Conservation (phyloP, 1,140 invertebrate genomes). For the Tyrophagus putrescentiae region DNA sequence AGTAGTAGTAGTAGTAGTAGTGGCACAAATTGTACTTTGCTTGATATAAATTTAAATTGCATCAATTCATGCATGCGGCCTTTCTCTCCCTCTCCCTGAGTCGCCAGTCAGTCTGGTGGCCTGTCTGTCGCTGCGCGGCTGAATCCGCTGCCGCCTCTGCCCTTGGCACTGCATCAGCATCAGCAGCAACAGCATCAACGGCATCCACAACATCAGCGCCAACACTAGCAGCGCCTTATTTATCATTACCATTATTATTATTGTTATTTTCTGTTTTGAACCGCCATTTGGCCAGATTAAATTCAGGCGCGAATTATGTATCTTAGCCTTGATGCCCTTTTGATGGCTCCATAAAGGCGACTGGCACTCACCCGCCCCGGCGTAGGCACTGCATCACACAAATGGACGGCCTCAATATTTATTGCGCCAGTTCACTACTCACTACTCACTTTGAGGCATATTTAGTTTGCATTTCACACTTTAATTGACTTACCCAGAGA, state of each 20-base stretch:
- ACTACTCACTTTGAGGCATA: no score
- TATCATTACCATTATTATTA: slow-evolving; percentile 2
- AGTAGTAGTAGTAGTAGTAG: no score
- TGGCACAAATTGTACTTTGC: slow-evolving; percentile 1
- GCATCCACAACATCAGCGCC: no score
- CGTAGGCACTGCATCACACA: neutral
- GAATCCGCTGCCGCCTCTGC: neutral
- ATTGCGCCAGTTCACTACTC: no score
- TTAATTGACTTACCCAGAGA: slow-evolving; percentile 15
- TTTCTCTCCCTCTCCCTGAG: no score
- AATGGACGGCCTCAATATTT: neutral
- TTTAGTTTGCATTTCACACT: no score
- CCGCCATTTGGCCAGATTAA: slow-evolving; percentile 5
- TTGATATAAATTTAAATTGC: slow-evolving; percentile 9
- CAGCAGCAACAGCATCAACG: no score
- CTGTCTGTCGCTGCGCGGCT: neutral
- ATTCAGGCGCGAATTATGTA: neutral
- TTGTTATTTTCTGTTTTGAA: neutral
- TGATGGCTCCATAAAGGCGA: neutral
- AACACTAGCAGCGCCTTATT: no score
- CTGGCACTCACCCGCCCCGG: no score
- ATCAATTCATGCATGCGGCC: slow-evolving; percentile 15
- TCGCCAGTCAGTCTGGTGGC: neutral
- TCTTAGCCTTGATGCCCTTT: neutral
- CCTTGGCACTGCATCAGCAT: no score